Percentiles rank a stretch among this genome's conserved stretches.
These are phyloP conservation scores for Empidonax alnorum DNA, from an alignment of 2,113 vertebrate species.

Conservation along the genomic window DNA sequence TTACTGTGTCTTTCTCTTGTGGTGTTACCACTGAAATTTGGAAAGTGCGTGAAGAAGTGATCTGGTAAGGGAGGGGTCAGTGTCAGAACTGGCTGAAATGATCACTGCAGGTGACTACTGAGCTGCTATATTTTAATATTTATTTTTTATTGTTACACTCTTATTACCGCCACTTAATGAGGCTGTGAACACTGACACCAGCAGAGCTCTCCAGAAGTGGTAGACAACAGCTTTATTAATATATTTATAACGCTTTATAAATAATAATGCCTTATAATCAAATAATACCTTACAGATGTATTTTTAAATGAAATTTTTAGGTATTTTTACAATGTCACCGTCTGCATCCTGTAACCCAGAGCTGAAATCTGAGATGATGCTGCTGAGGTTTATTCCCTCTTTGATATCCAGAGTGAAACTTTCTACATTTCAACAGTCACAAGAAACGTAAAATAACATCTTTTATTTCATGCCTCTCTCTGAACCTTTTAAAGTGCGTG, in stretches of 20 bases:
- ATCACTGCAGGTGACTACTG: not conserved
- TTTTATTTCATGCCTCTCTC: not conserved
- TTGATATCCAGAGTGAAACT: not conserved
- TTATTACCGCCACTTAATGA: too few relatives aligned
- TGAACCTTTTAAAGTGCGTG: not conserved
- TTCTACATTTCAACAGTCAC: not conserved
- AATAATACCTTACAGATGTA: rapidly evolving
- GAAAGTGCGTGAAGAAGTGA: not conserved
- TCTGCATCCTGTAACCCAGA: not conserved
- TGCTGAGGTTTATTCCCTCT: not conserved
- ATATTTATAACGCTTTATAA: not conserved
- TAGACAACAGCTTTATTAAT: not conserved
- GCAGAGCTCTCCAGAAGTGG: not conserved
- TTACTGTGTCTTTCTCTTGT: not conserved
- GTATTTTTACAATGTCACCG: not conserved
- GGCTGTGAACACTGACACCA: not conserved
- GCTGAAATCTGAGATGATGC: not conserved
- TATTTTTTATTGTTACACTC: not conserved
- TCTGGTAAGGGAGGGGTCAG: not conserved
- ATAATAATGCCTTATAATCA: not conserved
- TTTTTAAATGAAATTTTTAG: not conserved
- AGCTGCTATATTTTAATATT: not conserved
- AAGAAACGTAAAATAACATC: not conserved
- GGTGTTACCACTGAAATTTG: not conserved
- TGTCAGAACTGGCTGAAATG: not conserved